These are phyloP conservation scores for Lordiphosa stackelbergi DNA, from an alignment of 1,140 invertebrate genomes.

Conservation along the genomic window DNA sequence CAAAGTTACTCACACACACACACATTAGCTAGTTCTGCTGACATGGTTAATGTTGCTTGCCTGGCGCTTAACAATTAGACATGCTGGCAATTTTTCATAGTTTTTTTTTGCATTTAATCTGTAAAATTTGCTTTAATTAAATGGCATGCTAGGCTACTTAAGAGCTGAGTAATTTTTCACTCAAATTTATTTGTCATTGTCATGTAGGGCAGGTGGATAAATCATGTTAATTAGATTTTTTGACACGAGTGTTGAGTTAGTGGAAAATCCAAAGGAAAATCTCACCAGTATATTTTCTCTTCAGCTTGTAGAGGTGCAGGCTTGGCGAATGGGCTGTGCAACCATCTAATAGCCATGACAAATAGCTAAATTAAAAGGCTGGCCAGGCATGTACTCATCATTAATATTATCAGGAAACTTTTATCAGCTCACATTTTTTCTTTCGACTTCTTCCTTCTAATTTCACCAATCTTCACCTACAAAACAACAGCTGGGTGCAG, in stretches of 20 bases:
- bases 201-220: slow-evolving; percentile 52
- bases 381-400: slow-evolving; percentile 53
- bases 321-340: too few relatives aligned
- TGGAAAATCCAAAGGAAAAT: slow-evolving; percentile 51
- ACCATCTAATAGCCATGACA: slow-evolving; percentile 59
- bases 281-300: too few relatives aligned
- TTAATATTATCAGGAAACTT: slow-evolving; percentile 60
- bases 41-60: slow-evolving; percentile 44
- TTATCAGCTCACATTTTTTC: slow-evolving; percentile 63
- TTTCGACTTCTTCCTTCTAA: slow-evolving; percentile 21
- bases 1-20: slow-evolving; percentile 28
- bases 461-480: slow-evolving; percentile 39
- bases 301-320: too few relatives aligned
- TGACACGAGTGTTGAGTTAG: slow-evolving; percentile 61
- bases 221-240: slow-evolving; percentile 57
- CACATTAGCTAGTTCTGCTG: slow-evolving; percentile 22
- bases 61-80: slow-evolving; percentile 70
- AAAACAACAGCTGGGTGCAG: slow-evolving; percentile 38
- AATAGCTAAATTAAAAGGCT: slow-evolving; percentile 63
- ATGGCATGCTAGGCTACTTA: slow-evolving; percentile 61
- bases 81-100: slow-evolving; percentile 46
- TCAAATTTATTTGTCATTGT: slow-evolving; percentile 68
- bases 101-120: slow-evolving; percentile 12
- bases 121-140: slow-evolving; percentile 64
- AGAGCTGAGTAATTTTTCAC: slow-evolving; percentile 48